phyloP scores from a whole-genome alignment of 2,888 invertebrate species.

The Tinea pellionella region DNA sequence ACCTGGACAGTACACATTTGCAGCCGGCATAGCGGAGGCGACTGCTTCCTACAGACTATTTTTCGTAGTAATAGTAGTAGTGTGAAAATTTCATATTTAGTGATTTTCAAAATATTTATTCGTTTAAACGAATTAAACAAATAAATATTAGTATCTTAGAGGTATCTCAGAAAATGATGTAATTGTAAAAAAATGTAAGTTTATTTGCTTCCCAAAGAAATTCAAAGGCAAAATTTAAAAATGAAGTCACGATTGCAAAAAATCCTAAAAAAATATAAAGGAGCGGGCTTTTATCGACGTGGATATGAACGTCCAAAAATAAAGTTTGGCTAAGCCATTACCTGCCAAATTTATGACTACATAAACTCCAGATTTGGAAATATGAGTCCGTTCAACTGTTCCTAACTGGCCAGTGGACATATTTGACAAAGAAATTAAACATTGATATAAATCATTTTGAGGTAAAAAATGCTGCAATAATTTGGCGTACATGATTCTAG shows the following conservation, averaged over 20 bases:
- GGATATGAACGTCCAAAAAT: constrained; percentile 22
- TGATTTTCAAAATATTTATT: no score
- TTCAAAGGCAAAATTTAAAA: background rate
- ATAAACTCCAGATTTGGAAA: constrained; percentile 26
- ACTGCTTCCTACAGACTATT: no score
- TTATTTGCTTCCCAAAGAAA: no score
- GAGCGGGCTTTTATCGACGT: background rate
- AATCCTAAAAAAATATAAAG: background rate
- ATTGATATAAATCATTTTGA: background rate
- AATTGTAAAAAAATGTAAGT: no score
- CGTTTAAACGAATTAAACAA: no score
- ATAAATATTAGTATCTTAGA: no score
- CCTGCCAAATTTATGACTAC: constrained; percentile 35
- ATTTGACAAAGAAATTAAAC: background rate
- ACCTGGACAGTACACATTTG: no score
- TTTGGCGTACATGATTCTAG: no score
- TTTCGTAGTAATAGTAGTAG: no score
- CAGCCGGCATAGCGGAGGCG: no score
- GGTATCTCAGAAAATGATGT: no score
- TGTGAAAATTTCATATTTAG: no score
- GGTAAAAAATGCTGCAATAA: background rate
- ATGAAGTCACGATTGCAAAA: background rate
- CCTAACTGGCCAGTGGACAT: background rate
- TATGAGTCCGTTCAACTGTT: constrained; percentile 22
- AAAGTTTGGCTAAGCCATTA: constrained; percentile 33